Evolutionary conservation across 2,797 vertebrate species (phyloP).

Genomic region (Neosilurus mollespiculum): DNA sequence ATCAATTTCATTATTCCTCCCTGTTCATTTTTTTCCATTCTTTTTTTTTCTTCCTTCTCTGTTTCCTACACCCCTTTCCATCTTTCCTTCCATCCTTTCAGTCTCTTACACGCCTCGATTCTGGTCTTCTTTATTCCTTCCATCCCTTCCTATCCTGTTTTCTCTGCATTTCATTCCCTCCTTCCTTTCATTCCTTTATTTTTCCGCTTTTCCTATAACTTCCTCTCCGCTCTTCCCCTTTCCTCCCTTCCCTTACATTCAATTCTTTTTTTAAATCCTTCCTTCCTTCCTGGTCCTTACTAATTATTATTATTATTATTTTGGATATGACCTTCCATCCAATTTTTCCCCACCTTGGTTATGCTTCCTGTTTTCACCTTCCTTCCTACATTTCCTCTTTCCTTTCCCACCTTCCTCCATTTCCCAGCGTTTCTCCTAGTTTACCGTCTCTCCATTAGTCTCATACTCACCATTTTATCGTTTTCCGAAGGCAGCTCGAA

Average conservation of each 20-base stretch:
- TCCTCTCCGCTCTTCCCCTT: neutral
- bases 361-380: neutral
- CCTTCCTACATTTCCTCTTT: no score
- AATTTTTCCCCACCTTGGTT: neutral
- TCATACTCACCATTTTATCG: conserved; percentile 91
- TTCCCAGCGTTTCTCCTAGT: no score
- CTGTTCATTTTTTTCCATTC: neutral
- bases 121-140: neutral
- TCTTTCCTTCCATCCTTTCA: neutral
- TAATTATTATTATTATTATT: neutral
- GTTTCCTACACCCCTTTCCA: neutral
- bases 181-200: neutral
- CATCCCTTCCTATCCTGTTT: neutral
- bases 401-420: neutral
- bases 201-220: neutral
- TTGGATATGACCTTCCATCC: neutral
- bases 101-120: neutral
- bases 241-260: neutral
- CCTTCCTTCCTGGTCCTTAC: no score
- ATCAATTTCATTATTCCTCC: neutral
- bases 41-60: neutral
- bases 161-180: neutral
- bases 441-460: neutral
- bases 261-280: neutral
- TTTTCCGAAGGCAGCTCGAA: conserved; percentile 97